Conservation (phyloP, 1,140 invertebrate species). For the Eupeodes corollae region DNA sequence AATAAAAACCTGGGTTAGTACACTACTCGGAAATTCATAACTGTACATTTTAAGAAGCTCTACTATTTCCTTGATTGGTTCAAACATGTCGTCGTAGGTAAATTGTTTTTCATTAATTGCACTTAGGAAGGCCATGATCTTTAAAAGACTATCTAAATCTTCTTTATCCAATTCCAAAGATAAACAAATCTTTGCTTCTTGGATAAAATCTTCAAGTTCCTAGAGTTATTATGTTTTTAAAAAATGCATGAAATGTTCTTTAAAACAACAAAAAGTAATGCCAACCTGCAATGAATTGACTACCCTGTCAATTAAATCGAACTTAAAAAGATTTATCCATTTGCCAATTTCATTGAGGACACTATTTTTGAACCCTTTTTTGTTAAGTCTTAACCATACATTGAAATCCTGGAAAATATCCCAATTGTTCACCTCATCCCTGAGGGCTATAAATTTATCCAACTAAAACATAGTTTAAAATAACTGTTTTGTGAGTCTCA, state of each 20-base stretch:
- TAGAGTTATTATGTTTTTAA: too few relatives aligned
- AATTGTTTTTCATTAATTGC: conserved; percentile 48
- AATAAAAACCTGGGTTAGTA: conserved; percentile 39
- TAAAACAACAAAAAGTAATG: conserved; percentile 18
- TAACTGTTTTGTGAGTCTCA: neutral
- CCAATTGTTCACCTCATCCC: conserved; percentile 18
- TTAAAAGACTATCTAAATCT: conserved; percentile 51
- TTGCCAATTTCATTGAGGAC: conserved; percentile 55
- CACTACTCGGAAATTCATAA: conserved; percentile 59
- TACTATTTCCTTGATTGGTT: conserved; percentile 67
- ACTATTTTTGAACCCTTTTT: conserved; percentile 53
- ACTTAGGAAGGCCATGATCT: conserved; percentile 41
- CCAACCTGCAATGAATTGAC: conserved; percentile 35
- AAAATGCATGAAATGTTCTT: too few relatives aligned
- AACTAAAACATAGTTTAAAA: conserved; percentile 10
- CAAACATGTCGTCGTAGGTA: conserved; percentile 62
- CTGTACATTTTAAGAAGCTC: conserved; percentile 59
- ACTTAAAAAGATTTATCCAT: conserved; percentile 62
- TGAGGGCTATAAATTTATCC: conserved; percentile 23
- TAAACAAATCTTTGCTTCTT: conserved; percentile 44
- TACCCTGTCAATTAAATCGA: conserved; percentile 54
- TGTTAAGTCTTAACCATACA: conserved; percentile 54
- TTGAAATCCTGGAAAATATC: conserved; percentile 39
- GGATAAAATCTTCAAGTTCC: conserved; percentile 49
- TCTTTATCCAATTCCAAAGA: conserved; percentile 48